Conservation (phyloP, 1,140 invertebrate genomes). For the Acromyrmex heyeri region DNA sequence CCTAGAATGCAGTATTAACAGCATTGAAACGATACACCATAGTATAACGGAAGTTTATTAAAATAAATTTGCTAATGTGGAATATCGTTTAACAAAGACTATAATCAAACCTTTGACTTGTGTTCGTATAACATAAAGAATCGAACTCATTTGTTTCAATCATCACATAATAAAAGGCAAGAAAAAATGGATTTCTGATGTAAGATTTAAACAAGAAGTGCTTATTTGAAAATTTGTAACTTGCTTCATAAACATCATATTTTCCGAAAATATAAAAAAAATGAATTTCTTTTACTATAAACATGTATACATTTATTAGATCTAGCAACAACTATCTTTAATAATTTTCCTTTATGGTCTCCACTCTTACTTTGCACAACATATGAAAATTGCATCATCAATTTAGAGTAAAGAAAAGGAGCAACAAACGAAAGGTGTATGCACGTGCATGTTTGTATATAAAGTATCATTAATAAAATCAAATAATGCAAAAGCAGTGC, state of each 20-base stretch:
- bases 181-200: neutral
- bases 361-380: neutral
- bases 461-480: neutral
- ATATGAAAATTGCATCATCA: neutral
- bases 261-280: slow-evolving; percentile 7
- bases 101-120: neutral
- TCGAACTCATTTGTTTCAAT: neutral
- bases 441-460: neutral
- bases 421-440: neutral
- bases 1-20: neutral
- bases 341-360: neutral
- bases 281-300: neutral
- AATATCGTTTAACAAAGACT: neutral
- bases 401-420: slow-evolving; percentile 1
- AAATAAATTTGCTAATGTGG: slow-evolving; percentile 20
- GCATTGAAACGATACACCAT: neutral
- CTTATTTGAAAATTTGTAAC: neutral
- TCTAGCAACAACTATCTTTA: neutral
- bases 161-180: neutral
- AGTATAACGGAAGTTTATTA: neutral
- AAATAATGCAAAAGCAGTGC: neutral
- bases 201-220: neutral
- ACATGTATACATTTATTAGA: neutral
- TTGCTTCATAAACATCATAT: neutral
- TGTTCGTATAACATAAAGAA: neutral